Evolutionary conservation across 2,888 invertebrate genomes (phyloP), one percentile per base, ranked within the genome.

Genomic region (Agelastica alni): DNA sequence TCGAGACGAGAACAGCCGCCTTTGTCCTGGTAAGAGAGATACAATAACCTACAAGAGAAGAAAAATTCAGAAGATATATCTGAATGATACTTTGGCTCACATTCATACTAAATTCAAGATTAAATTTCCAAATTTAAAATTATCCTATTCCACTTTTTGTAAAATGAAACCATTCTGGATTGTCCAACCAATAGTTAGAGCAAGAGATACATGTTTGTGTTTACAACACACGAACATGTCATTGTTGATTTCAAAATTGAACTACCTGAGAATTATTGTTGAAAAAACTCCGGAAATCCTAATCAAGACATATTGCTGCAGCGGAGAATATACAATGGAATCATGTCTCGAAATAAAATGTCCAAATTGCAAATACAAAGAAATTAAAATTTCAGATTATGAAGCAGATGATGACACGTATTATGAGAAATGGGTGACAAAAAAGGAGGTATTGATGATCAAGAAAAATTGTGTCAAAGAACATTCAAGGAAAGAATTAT

Each of bases 1-100:
- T 7, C 5, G 9, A 36, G 36, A 36, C 4, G 36, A 36, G 12
- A 36, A 36, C 12, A 36, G 36, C 4, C 36, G 36, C 7, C 3
- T 36, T 7, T n/a, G 10, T 12, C 36, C 36, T 13, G 36, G 36
- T 7, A 36, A 36, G 12, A 36, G 12, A 36, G 36, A 36, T 36
- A 36, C 36, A 14, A 12, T 12, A 12, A 36, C 36, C 3, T n/a
- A 12, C 7, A 36, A 16, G 12, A 36, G 12, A 12, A 13, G 9
- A 9, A 36, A 36, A 36, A 36, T 7, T 7, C 36, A 36, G 16
- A 36, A 36, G 12, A 4, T n/a, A 4, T 36, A 36, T 36, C 16
- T 36, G 7, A 36, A 36, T 36, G 4, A 12, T 12, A 36, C 36
- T 9, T 16, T 36, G 12, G 12, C 13, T 10, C 9, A 36, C 36